phyloP scores from a whole-genome alignment of 2,113 vertebrate genomes.

The Aegithalos caudatus region DNA sequence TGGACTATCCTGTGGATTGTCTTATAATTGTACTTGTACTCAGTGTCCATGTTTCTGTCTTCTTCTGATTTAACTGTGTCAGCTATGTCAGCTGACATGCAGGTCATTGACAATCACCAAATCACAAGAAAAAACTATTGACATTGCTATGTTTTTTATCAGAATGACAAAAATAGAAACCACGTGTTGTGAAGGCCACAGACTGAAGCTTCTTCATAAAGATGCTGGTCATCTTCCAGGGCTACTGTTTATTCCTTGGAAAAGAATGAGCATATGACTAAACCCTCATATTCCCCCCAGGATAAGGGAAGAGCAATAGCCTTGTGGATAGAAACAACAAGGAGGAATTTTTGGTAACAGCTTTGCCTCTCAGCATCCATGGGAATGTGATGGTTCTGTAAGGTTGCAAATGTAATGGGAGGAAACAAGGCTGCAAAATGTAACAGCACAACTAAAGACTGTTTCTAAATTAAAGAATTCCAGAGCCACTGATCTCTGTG shows the following conservation, averaged over 20 bases:
- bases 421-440: background rate
- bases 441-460: background rate
- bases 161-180: constrained; percentile 46
- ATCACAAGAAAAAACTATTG: constrained; percentile 23
- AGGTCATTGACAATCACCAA: constrained; percentile 32
- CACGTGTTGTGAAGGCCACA: constrained; percentile 3
- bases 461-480: background rate
- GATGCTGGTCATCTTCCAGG: constrained; percentile 5
- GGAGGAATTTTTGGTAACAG: constrained; percentile 1
- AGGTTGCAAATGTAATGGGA: background rate
- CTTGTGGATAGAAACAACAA: background rate
- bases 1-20: constrained; percentile 57
- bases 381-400: background rate
- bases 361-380: background rate
- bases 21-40: constrained; percentile 35
- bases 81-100: constrained; percentile 58
- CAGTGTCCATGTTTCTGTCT: constrained; percentile 21
- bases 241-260: background rate
- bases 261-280: constrained; percentile 23
- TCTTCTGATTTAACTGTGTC: constrained; percentile 60
- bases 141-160: constrained; percentile 32
- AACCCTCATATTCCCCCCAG: background rate
- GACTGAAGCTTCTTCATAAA: constrained; percentile 24
- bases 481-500: background rate
- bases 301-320: background rate